Evolutionary conservation across 2,797 vertebrate species (phyloP), one percentile per base, ranked within the genome.

Genomic region (Cuniculus paca): DNA sequence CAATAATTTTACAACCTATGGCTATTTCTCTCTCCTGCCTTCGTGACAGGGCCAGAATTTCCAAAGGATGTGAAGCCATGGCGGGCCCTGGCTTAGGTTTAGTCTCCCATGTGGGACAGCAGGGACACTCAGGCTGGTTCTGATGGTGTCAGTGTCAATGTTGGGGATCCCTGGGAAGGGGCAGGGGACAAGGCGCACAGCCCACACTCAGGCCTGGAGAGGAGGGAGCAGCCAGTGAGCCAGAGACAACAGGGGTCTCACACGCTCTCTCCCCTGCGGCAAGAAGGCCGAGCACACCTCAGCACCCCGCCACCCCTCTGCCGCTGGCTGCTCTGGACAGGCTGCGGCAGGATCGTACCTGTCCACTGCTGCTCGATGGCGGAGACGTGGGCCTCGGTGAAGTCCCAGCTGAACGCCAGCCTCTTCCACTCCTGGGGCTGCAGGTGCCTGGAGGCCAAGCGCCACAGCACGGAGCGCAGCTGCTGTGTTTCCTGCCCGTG

Each of bases 381-480:
- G 3, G 97, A 98, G 28, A 99, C 95, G 3, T 99, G 99, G 3
- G 99, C 98, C 26, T 99, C 99, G 0, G 99, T 99, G 98, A 99
- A 99, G 61, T 98, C 98, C 99, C 99, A 99, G 98, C 26, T 45
- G 98, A 97, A n/a, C 0, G 99, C 99, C 78, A 99, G 98, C 91
- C 98, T 98, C 98, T 99, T 99, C 99, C 99, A 99, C 91, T 99
- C 99, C 0, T 98, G 98, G 0, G 99, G 98, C 90, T 97, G 99
- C 72, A 99, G 98, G 93, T 99, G 98, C 95, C 98, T 99, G 0
- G 99, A 99, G 84, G 99, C 99, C 61, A 99, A 98, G 90, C 98
- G 98, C 99, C 99, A 99, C 81, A 99, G 97, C n/a, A 99, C 98
- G 0, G 99, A 99, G 91, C 99, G 99, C n/a, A 99, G 98, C 97